Evolutionary conservation across 2,113 vertebrate species (phyloP), one percentile per base, ranked within the genome.

Genomic region (Melanostigma gelatinosum): DNA sequence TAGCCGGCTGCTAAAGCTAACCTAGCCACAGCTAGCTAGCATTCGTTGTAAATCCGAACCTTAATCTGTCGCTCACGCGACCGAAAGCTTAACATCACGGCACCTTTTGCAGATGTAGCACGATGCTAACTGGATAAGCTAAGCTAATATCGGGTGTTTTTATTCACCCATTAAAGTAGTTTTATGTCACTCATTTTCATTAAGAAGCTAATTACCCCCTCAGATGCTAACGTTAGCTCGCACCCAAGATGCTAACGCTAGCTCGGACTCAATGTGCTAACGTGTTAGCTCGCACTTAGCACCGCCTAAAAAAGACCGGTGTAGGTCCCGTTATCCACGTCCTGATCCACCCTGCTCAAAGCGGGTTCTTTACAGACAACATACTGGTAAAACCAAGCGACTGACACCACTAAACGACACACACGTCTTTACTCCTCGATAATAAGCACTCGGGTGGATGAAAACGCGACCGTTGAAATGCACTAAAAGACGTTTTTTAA

Each of bases 281-380:
- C 79, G 2, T 2, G 68, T 32, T 88, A 89, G 91, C 90, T 34
- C 34, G 34, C 34, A 34, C 34, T 34, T 89, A 92, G 88, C 90
- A 74, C 87, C 88, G 91, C 91, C 89, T 90, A 83, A 89, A 90
- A 87, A 85, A 88, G 88, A 94, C 93, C 93, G 91, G 93, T 88
- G 91, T 64, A 34, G 34, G 87, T 84, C 64, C 89, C 87, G 82
- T 85, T 87, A 85, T 86, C 87, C 86, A 77, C 70, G 85, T 90
- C 82, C 88, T 83, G 84, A 90, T 87, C 85, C 90, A 85, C 80
- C 86, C 85, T 4, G 78, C 76, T 82, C 24, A 78, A 75, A 89
- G 36, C 66, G 27, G 71, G 6, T 50, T 79, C 82, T 79, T 77
- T 12, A 34, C 20, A 57, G 72, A 20, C n/a, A 29, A 2, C 34